phyloP scores from a whole-genome alignment of 2,797 vertebrate species.

The Vultur gryphus region DNA sequence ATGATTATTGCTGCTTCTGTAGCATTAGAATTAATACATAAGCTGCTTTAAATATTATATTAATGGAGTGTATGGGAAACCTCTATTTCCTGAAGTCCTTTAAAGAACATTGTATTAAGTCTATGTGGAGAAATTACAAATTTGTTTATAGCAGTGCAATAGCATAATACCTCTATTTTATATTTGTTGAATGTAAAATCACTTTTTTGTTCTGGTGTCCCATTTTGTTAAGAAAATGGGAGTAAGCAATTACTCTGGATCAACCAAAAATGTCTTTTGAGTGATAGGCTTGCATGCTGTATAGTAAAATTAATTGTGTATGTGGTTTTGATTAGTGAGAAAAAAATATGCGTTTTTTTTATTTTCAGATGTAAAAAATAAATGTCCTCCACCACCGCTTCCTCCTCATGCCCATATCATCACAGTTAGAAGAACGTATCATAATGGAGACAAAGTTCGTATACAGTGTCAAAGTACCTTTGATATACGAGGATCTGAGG shows the following conservation, averaged over 20 bases:
- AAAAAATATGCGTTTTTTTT: neutral
- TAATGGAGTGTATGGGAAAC: neutral
- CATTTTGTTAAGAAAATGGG: neutral
- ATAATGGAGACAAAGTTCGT: conserved; percentile 46
- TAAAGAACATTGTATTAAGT: neutral
- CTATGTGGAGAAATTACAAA: neutral
- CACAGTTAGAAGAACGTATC: neutral
- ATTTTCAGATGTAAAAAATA: conserved; percentile 67
- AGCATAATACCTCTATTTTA: neutral
- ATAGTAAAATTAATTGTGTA: neutral
- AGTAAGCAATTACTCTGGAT: neutral
- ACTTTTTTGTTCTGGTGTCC: neutral
- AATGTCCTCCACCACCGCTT: conserved; percentile 73
- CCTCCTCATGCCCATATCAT: conserved; percentile 30
- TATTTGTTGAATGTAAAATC: neutral
- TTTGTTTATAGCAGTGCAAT: neutral
- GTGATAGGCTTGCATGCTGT: neutral
- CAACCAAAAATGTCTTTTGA: neutral
- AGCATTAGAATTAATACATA: neutral
- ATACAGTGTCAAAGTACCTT: conserved; percentile 64
- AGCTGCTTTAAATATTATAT: neutral
- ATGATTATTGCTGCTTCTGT: neutral
- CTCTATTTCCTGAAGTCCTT: neutral
- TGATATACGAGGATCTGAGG: conserved; percentile 37
- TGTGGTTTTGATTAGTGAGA: neutral